Percentiles rank a stretch among this genome's conserved stretches.
Conservation (phyloP, 2,797 vertebrate species). For the Xenentodon cancila region DNA sequence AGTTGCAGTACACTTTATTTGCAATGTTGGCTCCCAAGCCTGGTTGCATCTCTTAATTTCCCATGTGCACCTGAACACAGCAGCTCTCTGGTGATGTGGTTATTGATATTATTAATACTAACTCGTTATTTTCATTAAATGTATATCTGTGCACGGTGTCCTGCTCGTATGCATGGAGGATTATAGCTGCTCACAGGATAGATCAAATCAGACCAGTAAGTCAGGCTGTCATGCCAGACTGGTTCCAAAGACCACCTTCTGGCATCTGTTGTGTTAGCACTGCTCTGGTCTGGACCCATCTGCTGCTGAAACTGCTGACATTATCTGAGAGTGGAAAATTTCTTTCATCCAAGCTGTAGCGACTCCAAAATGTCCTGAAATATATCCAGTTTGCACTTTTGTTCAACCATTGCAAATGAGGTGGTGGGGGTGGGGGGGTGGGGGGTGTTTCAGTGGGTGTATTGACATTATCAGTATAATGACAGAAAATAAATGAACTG, state of each 20-base stretch:
- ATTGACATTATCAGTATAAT: background rate
- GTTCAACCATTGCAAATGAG: slow-evolving; percentile 3
- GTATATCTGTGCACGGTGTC: slow-evolving; percentile 2
- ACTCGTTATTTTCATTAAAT: background rate
- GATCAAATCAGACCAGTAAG: slow-evolving; percentile 58
- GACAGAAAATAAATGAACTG: too few species aligned
- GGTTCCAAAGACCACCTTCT: slow-evolving; percentile 73
- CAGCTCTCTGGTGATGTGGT: too few species aligned
- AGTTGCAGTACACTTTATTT: too few species aligned
- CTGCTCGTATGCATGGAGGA: slow-evolving; percentile 13
- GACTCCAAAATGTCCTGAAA: slow-evolving; percentile 23
- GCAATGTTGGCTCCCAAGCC: too few species aligned
- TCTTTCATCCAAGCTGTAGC: slow-evolving; percentile 42
- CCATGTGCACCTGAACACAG: too few species aligned
- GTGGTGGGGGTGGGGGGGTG: too few species aligned
- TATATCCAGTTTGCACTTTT: slow-evolving; percentile 3
- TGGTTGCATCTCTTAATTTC: too few species aligned
- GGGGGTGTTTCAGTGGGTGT: slow-evolving; percentile 1
- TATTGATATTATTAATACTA: too few species aligned
- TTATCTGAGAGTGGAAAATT: slow-evolving; percentile 50
- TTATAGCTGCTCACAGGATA: slow-evolving; percentile 31
- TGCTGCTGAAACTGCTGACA: slow-evolving; percentile 64
- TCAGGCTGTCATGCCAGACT: slow-evolving; percentile 60
- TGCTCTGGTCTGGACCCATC: slow-evolving; percentile 68
- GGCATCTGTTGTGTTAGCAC: slow-evolving; percentile 69